A percentile compares a stretch with the other conserved stretches of the same genome.
Evolutionary conservation across 2,888 invertebrate genomes (phyloP).

Genomic region (Ennomos quercinarius): DNA sequence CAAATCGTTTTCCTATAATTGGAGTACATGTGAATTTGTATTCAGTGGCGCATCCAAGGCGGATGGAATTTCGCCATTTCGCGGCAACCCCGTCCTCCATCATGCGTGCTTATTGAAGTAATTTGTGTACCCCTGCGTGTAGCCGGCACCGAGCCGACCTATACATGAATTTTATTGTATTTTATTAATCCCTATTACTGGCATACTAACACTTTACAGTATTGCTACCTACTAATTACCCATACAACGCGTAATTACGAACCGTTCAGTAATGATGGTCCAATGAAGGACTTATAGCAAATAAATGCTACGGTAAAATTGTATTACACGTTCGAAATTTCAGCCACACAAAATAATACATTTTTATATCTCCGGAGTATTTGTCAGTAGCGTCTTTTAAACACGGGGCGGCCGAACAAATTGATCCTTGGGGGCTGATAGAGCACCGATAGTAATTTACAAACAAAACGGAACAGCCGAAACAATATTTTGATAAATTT

Average conservation of each 20-base stretch:
- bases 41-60: constrained; percentile 83
- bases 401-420: constrained; percentile 67
- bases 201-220: constrained; percentile 30
- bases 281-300: constrained; percentile 7
- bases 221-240: constrained; percentile 23
- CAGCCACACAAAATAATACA: constrained; percentile 55
- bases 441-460: constrained; percentile 62
- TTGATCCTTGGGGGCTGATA: constrained; percentile 64
- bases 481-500: constrained; percentile 22
- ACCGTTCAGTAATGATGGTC: constrained; percentile 9
- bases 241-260: constrained; percentile 14
- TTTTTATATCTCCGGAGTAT: constrained; percentile 59
- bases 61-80: constrained; percentile 81
- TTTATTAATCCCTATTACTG: constrained; percentile 35
- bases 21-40: constrained; percentile 86
- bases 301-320: constrained; percentile 1
- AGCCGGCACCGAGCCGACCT: constrained; percentile 40
- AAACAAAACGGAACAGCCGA: constrained; percentile 48
- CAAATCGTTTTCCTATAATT: constrained; percentile 86
- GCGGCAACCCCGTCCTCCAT: constrained; percentile 76
- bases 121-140: constrained; percentile 73
- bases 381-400: constrained; percentile 66
- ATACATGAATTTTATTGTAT: constrained; percentile 56
- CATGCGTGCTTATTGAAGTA: constrained; percentile 83
- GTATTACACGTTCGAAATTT: constrained; percentile 6